Conservation (phyloP, 2,797 vertebrate species). For the Nannoperca obscura region DNA sequence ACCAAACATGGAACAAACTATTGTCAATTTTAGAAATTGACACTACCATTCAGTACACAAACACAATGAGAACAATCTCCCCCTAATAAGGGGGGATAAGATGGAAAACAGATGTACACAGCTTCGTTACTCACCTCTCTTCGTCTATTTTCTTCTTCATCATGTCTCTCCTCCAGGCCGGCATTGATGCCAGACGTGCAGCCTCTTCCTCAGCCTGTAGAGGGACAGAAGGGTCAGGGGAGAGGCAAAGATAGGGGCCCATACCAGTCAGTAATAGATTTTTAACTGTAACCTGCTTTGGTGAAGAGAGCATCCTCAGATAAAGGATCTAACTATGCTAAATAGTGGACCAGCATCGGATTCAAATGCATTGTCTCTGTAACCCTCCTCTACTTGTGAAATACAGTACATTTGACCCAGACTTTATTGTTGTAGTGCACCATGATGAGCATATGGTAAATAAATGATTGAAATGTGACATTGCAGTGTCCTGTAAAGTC, state of each 20-base stretch:
- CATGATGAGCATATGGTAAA: not conserved
- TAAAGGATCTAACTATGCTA: not conserved
- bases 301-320: not conserved
- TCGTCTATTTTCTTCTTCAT: constrained; percentile 97
- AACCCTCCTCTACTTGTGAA: not conserved
- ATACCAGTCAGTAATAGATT: constrained; percentile 45
- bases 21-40: not conserved
- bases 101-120: constrained; percentile 3
- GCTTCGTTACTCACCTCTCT: constrained; percentile 89
- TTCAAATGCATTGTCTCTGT: constrained; percentile 3
- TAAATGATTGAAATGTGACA: not conserved
- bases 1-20: not conserved
- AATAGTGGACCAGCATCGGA: not conserved
- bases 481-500: not conserved
- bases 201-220: constrained; percentile 92
- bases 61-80: not conserved
- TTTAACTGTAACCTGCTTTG: constrained; percentile 18
- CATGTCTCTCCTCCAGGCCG: constrained; percentile 97
- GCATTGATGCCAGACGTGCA: constrained; percentile 92
- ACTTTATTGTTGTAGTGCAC: not conserved
- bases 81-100: not conserved
- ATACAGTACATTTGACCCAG: not conserved
- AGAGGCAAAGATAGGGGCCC: constrained; percentile 49
- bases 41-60: not conserved
- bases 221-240: constrained; percentile 36